These are phyloP conservation scores for Anneissia japonica DNA, from an alignment of 35 echinoderm and acorn worm species.

Conservation along the genomic window DNA sequence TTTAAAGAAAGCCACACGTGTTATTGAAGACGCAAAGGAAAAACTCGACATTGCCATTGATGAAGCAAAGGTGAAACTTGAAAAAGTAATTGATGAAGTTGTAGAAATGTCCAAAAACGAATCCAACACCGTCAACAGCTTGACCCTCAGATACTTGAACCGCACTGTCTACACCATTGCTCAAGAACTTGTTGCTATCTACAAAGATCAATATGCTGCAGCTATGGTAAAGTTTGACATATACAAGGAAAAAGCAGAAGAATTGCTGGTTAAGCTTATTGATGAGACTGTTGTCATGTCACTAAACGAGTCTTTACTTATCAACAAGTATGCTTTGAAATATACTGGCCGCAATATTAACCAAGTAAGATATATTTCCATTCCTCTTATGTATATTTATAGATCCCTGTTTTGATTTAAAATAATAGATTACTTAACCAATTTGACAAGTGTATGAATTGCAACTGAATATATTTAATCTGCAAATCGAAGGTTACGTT, in stretches of 20 bases:
- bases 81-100: background rate
- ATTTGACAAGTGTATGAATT: no score
- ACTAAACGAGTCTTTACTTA: constrained; percentile 19
- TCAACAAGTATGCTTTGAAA: constrained; percentile 64
- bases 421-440: no score
- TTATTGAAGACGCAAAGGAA: background rate
- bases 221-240: background rate
- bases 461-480: no score
- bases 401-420: no score
- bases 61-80: constrained; percentile 9
- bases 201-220: background rate
- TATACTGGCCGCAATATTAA: constrained; percentile 56
- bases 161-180: constrained; percentile 14
- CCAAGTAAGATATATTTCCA: constrained; percentile 72
- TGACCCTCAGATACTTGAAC: constrained; percentile 23
- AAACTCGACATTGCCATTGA: background rate
- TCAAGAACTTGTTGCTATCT: background rate
- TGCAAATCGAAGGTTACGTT: no score
- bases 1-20: background rate
- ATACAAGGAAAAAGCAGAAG: background rate
- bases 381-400: no score
- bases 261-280: background rate
- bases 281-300: constrained; percentile 6
- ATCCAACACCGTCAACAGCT: constrained; percentile 34
- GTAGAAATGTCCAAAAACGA: constrained; percentile 48